phyloP scores from a whole-genome alignment of 2,113 vertebrate species.

The Sprattus sprattus region DNA sequence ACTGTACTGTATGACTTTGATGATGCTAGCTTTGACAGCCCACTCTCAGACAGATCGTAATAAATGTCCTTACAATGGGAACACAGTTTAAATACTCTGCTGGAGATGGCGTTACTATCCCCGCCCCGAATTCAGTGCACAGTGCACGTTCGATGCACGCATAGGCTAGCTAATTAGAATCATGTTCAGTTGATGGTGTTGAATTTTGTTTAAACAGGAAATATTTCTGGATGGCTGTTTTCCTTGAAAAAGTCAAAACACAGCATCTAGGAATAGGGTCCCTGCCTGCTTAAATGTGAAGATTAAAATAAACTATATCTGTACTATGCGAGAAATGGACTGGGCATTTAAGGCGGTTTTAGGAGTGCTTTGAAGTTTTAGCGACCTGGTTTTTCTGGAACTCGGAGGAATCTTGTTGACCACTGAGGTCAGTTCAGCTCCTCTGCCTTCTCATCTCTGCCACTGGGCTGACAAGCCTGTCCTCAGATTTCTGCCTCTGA shows the following conservation, averaged over 20 bases:
- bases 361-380: not conserved
- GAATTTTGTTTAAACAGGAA: not conserved
- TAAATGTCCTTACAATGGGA: no score
- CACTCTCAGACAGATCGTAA: no score
- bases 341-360: not conserved
- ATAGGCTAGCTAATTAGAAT: no score
- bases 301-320: not conserved
- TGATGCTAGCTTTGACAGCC: no score
- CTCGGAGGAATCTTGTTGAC: slow-evolving; percentile 49
- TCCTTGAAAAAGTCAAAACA: not conserved
- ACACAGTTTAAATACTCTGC: no score
- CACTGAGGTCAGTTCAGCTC: slow-evolving; percentile 39
- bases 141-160: no score
- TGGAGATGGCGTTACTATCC: no score
- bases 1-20: no score
- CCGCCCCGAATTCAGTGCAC: no score
- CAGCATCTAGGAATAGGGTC: not conserved
- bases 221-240: not conserved
- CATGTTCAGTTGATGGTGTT: not conserved
- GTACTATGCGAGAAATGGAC: not conserved
- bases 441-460: slow-evolving; percentile 3
- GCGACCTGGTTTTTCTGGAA: slow-evolving; percentile 41
- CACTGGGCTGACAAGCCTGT: slow-evolving; percentile 36
- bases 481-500: slow-evolving; percentile 54
- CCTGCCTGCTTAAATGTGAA: not conserved